These are phyloP conservation scores for Aegotheles bennettii DNA, from an alignment of 2,113 vertebrate species.

Conservation along the genomic window DNA sequence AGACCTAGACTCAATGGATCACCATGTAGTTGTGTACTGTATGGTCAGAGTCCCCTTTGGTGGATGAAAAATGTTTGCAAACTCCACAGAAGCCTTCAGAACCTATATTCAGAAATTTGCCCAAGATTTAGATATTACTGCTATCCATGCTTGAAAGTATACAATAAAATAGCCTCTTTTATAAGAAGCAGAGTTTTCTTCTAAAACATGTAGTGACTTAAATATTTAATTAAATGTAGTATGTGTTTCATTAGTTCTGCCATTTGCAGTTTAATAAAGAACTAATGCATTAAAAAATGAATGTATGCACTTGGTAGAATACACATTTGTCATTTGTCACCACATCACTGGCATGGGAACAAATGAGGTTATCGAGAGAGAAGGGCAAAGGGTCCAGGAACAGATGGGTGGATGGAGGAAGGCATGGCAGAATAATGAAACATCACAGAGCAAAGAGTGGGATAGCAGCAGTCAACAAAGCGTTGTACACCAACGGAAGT, in stretches of 20 bases:
- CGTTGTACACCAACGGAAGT: not conserved
- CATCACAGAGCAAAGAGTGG: not conserved
- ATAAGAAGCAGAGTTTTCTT: not conserved
- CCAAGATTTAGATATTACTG: not conserved
- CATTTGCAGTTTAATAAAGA: not conserved
- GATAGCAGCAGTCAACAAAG: not conserved
- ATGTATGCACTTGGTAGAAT: not conserved
- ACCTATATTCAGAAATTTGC: not conserved
- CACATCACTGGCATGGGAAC: not conserved
- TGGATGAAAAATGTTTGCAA: not conserved
- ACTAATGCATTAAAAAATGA: not conserved
- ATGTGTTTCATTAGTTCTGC: not conserved
- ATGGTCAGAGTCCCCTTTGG: not conserved
- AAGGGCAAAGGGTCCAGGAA: not conserved
- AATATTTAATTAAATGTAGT: not conserved
- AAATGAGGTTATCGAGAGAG: not conserved
- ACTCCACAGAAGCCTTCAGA: not conserved
- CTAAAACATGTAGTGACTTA: not conserved
- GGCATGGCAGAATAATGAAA: not conserved
- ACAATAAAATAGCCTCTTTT: not conserved
- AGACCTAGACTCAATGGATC: not conserved
- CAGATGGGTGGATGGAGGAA: not conserved
- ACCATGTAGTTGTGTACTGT: not conserved
- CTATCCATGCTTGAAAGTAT: not conserved
- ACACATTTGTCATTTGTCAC: not conserved